Conservation (phyloP, 2,888 invertebrate species). For the Drosophila mercatorum region DNA sequence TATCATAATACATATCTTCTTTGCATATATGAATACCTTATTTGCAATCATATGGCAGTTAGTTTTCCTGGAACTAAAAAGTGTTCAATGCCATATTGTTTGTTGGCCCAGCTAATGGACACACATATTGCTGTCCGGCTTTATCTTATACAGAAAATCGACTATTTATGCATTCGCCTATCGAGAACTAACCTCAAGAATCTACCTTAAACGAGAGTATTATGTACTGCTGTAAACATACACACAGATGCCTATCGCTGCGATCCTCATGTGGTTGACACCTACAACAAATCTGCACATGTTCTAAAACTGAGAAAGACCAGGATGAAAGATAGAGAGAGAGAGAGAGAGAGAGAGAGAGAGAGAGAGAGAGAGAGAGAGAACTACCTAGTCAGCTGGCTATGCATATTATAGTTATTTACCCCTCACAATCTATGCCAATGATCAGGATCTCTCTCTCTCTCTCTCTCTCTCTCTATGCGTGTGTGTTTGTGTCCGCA, state of each 20-base stretch:
- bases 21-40: not conserved
- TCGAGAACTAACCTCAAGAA: conserved; percentile 44
- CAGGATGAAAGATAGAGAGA: not conserved
- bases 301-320: conserved; percentile 43
- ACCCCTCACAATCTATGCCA: conserved; percentile 26
- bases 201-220: conserved; percentile 37
- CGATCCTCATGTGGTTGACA: conserved; percentile 71
- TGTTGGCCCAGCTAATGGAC: conserved; percentile 10
- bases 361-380: not conserved
- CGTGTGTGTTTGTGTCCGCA: conserved; percentile 24
- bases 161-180: conserved; percentile 49
- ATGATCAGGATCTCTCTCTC: conserved; percentile 44
- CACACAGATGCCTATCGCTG: conserved; percentile 57
- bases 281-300: conserved; percentile 78
- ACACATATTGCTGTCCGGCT: conserved; percentile 14
- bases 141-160: conserved; percentile 59
- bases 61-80: not conserved
- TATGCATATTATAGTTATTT: conserved; percentile 33
- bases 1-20: too few species aligned
- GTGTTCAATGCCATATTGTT: not conserved
- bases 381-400: conserved; percentile 1
- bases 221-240: not conserved
- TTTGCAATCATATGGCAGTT: too few species aligned
- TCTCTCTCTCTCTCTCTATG: conserved; percentile 46
- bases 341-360: not conserved